These are phyloP conservation scores for Pseudococcus longispinus DNA, from an alignment of 2,888 invertebrate species.

Conservation along the genomic window DNA sequence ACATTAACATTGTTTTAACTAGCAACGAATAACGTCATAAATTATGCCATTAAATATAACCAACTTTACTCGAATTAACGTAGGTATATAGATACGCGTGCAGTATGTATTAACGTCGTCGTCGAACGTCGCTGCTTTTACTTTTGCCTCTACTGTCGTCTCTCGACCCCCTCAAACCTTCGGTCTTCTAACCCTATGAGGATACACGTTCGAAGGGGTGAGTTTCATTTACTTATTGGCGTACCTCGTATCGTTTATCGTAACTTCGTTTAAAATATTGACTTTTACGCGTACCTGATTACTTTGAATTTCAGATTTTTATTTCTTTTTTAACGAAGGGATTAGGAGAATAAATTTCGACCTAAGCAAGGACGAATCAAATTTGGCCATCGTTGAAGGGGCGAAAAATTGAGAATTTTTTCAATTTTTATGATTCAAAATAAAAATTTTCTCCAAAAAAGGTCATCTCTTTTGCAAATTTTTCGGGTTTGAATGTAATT, in stretches of 20 bases:
- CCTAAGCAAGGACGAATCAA: too few species aligned
- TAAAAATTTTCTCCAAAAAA: too few species aligned
- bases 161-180: background rate
- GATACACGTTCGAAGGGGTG: background rate
- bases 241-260: background rate
- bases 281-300: background rate
- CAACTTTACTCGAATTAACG: constrained; percentile 32
- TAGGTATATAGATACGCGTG: background rate
- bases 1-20: constrained; percentile 33
- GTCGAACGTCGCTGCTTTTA: background rate
- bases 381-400: too few species aligned
- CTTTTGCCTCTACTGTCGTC: background rate
- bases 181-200: background rate
- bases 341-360: too few species aligned
- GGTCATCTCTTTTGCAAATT: too few species aligned
- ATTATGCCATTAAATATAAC: constrained; percentile 32
- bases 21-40: constrained; percentile 27
- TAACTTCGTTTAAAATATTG: too few species aligned
- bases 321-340: too few species aligned
- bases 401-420: too few species aligned
- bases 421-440: too few species aligned
- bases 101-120: background rate
- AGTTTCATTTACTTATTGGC: background rate
- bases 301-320: too few species aligned
- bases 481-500: too few species aligned